A percentile compares a stretch with the other conserved stretches of the same genome.
These are phyloP conservation scores for Eptesicus fuscus DNA, from an alignment of 2,113 vertebrate species.

Conservation along the genomic window DNA sequence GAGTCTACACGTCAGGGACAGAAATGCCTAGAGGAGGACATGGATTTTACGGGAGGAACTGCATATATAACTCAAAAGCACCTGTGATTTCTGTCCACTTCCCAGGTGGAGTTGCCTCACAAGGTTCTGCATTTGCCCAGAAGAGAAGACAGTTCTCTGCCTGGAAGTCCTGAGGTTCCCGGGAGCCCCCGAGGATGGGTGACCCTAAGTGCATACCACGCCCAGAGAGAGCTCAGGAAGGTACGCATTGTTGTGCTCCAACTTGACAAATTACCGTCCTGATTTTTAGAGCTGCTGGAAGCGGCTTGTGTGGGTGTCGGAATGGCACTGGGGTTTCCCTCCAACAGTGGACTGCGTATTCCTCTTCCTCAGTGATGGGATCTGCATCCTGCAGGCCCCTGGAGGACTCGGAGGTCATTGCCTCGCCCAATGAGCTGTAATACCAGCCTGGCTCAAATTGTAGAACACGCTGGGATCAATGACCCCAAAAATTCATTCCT, in stretches of 20 bases:
- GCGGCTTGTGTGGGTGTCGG: not conserved
- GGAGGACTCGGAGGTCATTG: too few species aligned
- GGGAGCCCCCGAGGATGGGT: not conserved
- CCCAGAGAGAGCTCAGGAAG: accelerated
- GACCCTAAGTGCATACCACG: accelerated
- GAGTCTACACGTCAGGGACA: not conserved
- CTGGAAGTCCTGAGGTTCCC: accelerated
- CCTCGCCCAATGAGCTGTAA: too few species aligned
- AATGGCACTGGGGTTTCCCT: not conserved
- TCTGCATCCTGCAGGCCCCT: accelerated
- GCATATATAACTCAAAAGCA: not conserved
- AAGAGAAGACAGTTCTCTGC: not conserved
- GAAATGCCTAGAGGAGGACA: not conserved
- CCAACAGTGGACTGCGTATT: not conserved
- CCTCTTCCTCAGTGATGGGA: not conserved
- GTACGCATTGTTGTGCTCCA: not conserved
- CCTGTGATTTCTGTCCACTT: not conserved
- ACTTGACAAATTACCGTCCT: too few species aligned
- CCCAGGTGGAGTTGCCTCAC: not conserved
- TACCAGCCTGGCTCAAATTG: too few species aligned
- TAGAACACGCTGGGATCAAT: not conserved
- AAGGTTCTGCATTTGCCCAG: not conserved
- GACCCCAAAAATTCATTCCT: not conserved
- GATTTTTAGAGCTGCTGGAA: too few species aligned
- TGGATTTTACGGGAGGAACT: not conserved